Evolutionary conservation across 92 coral and sea anemone genomes (phyloP), one percentile per base, ranked within the genome.

Genomic region (Pocillopora grandis): DNA sequence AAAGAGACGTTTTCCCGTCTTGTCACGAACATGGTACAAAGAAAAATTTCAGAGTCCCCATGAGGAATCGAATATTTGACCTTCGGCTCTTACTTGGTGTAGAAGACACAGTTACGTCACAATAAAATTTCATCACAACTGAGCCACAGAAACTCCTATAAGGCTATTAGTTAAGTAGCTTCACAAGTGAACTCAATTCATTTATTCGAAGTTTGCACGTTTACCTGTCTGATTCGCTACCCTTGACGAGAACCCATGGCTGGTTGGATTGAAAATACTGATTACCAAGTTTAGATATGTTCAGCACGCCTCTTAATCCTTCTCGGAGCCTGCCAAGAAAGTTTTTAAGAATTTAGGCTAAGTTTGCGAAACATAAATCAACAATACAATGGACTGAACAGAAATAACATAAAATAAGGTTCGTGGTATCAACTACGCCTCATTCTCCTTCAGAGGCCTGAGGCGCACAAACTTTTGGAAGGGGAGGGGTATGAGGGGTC

Each of bases 191-290:
- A 37, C 10, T n/a, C 48, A 67, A 27, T 67, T 67, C 52, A 67
- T 23, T 8, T 33, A 31, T 67, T 12, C 27, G 17, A 56, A 12
- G 19, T 42, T 20, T 33, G 11, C 69, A 58, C 13, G 6, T 76
- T 12, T 91, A 97, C 99, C 93, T 97, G 76, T 97, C 97, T 75
- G 78, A 79, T 55, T 87, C 98, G 80, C 87, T 82, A 42, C 99
- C 99, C 75, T 97, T 97, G 64, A 97, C 91, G 68, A 94, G 88
- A 17, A 94, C 97, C 99, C 99, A 97, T n/a, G 99, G 99, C 77
- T 92, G 78, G 87, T 94, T 97, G 56, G 97, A 98, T 66, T 97
- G 99, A 58, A 97, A 86, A 73, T 86, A 93, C 75, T 97, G 99
- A 81, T 97, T 97, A 35, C 99, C 94, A 86, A 92, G 92, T 75